A percentile compares a stretch with the other conserved stretches of the same genome.
phyloP scores from a whole-genome alignment of 2,888 invertebrate genomes.

The Argynnis bischoffii region DNA sequence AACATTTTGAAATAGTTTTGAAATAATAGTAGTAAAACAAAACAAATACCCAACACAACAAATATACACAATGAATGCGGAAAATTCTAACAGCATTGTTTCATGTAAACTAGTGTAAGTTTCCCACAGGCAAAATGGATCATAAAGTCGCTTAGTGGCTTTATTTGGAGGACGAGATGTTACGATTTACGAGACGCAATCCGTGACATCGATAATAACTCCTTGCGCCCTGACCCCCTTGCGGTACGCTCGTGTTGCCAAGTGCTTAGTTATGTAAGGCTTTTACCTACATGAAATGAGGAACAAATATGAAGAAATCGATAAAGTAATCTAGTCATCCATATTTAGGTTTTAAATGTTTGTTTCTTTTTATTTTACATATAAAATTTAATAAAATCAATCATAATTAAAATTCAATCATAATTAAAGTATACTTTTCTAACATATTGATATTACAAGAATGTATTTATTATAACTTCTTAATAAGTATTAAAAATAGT shows the following conservation, averaged over 20 bases:
- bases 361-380: too few species aligned
- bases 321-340: too few species aligned
- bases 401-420: too few species aligned
- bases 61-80: slow-evolving; percentile 2
- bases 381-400: too few species aligned
- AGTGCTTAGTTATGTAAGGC: neutral
- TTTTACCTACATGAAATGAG: neutral
- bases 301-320: too few species aligned
- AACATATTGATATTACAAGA: neutral
- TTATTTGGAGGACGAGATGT: slow-evolving; percentile 58
- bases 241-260: slow-evolving; percentile 39
- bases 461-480: neutral
- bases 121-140: slow-evolving; percentile 33
- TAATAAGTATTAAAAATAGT: neutral
- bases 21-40: too few species aligned
- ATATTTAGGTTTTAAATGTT: too few species aligned
- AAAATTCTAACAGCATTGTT: slow-evolving; percentile 6
- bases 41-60: neutral
- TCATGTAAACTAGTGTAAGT: slow-evolving; percentile 22
- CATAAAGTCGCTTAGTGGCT: slow-evolving; percentile 48
- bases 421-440: neutral
- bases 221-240: slow-evolving; percentile 63
- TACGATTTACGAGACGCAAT: slow-evolving; percentile 42
- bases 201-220: slow-evolving; percentile 76
- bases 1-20: too few species aligned